These are phyloP conservation scores for Psilanteris sp. DNA, from an alignment of 1,140 invertebrate genomes.

Conservation along the genomic window DNA sequence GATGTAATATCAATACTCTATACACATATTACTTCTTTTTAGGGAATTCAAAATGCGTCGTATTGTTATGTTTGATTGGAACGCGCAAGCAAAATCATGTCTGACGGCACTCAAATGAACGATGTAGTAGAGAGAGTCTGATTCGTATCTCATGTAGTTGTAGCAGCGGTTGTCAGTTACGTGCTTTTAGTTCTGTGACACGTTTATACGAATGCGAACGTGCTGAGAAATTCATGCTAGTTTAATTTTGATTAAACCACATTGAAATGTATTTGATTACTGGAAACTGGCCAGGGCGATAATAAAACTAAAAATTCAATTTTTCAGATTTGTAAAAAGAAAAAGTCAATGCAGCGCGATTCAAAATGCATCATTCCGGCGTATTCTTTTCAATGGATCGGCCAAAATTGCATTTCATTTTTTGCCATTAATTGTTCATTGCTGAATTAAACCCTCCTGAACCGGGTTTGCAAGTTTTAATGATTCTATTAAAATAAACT, in stretches of 20 bases:
- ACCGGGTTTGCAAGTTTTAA: no score
- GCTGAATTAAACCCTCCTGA: no score
- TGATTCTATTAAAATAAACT: no score
- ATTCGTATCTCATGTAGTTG: slow-evolving; percentile 52
- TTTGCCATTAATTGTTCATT: no score
- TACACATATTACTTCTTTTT: no score
- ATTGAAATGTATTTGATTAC: slow-evolving; percentile 58
- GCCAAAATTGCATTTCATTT: no score
- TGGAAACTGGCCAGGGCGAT: slow-evolving; percentile 18
- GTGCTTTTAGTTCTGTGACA: slow-evolving; percentile 58
- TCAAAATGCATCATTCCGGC: no score
- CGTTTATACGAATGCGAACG: slow-evolving; percentile 53
- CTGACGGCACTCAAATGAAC: slow-evolving; percentile 52
- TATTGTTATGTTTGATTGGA: slow-evolving; percentile 56
- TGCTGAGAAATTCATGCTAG: slow-evolving; percentile 58
- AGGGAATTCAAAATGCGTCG: slow-evolving; percentile 32
- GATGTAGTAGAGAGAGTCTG: slow-evolving; percentile 49
- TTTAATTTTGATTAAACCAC: slow-evolving; percentile 59
- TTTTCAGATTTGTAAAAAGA: slow-evolving; percentile 8
- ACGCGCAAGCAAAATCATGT: slow-evolving; percentile 32
- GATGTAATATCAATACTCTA: no score
- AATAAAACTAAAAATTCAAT: slow-evolving; percentile 21
- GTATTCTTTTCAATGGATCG: no score
- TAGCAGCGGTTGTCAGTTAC: slow-evolving; percentile 62
- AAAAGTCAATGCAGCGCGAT: no score